Evolutionary conservation across 2,888 invertebrate genomes (phyloP).

Genomic region (Cantharis lateralis): DNA sequence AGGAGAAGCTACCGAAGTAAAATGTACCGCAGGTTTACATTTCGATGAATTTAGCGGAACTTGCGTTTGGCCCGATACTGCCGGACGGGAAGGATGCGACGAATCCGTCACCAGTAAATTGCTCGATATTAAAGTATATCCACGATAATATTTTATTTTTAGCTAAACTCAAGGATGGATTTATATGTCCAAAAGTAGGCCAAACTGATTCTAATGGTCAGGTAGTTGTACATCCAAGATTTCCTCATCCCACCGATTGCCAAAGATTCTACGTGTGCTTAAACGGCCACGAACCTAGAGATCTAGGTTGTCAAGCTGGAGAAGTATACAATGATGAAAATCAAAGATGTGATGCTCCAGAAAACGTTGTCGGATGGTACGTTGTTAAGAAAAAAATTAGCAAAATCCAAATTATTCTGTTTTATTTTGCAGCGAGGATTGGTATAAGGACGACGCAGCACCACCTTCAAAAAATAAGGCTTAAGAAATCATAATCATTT

Average conservation of each 20-base stretch:
- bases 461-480: conserved; percentile 45
- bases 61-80: conserved; percentile 87
- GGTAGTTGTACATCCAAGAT: conserved; percentile 81
- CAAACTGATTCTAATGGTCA: conserved; percentile 71
- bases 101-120: conserved; percentile 54
- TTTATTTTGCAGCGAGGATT: conserved; percentile 70
- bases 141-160: conserved; percentile 18
- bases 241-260: conserved; percentile 84
- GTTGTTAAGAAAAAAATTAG: conserved; percentile 46
- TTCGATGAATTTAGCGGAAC: conserved; percentile 89
- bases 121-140: not conserved
- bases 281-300: conserved; percentile 84
- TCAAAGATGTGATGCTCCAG: conserved; percentile 86
- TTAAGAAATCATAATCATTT: conserved; percentile 17
- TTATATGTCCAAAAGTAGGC: conserved; percentile 78
- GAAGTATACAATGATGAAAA: conserved; percentile 89
- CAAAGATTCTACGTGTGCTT: conserved; percentile 91
- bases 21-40: conserved; percentile 86
- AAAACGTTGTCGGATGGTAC: conserved; percentile 89
- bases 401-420: not conserved
- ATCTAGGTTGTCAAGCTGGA: conserved; percentile 83
- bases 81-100: conserved; percentile 75
- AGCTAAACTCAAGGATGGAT: conserved; percentile 82
- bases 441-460: conserved; percentile 82
- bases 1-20: conserved; percentile 77